A percentile compares a stretch with the other conserved stretches of the same genome.
These are phyloP conservation scores for Hemicentrotus pulcherrimus DNA, from an alignment of 35 echinoderm and acorn worm genomes.

Conservation along the genomic window DNA sequence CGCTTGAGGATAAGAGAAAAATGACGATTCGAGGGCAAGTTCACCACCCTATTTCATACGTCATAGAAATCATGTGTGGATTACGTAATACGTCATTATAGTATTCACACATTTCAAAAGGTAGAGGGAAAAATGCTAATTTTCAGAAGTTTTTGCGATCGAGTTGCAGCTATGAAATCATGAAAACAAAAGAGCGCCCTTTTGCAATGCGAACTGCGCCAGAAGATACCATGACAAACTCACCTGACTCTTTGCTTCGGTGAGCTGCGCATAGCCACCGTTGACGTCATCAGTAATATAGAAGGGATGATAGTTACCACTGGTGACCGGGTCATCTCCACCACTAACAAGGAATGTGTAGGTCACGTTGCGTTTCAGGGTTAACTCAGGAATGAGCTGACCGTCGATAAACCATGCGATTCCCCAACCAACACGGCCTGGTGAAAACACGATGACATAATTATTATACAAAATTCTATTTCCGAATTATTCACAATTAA, in stretches of 20 bases:
- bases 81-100: too few relatives aligned
- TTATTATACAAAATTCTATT: not conserved
- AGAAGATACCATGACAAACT: not conserved
- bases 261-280: conserved; percentile 67
- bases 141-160: too few relatives aligned
- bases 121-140: too few relatives aligned
- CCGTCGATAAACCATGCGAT: conserved; percentile 82
- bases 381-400: conserved; percentile 72
- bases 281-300: conserved; percentile 79
- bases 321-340: conserved; percentile 43
- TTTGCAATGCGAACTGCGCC: not conserved
- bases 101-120: not conserved
- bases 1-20: too few relatives aligned
- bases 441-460: not conserved
- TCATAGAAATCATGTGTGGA: too few relatives aligned
- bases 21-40: too few relatives aligned
- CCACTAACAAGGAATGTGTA: conserved; percentile 77
- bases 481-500: not conserved
- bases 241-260: conserved; percentile 55
- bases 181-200: not conserved
- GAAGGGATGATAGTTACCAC: conserved; percentile 82
- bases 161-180: too few relatives aligned
- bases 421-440: conserved; percentile 81
- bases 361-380: conserved; percentile 52
- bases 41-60: too few relatives aligned